Base-by-base conservation (phyloP, 2,113 vertebrate genomes). In the Chaetorhynchus papuensis region DNA sequence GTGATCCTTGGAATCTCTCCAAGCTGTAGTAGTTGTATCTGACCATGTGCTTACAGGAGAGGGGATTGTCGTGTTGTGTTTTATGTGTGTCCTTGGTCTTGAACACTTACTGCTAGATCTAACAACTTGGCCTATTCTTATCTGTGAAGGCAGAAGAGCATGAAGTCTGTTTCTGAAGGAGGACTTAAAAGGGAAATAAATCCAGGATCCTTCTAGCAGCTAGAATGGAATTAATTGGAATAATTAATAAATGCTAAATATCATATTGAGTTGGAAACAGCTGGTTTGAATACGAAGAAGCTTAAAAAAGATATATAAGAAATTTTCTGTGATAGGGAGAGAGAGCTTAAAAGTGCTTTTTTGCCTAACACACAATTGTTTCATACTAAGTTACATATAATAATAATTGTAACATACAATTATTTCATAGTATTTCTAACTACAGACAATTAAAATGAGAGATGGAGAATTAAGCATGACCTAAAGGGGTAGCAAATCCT, bases 161-260 rank as follows among this genome's bases (percentile, higher is more conserved):
- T 5, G 9, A 57, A 85, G 35, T 26, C 59, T 47, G 15, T 59
- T 87, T 88, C 78, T 87, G 71, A 87, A 71, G 47, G 28, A 68
- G 76, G 56, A 68, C 15, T 87, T 92, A 56, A 90, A 78, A 83
- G 37, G 35, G 65, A 91, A 92, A 81, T 77, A 94, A 90, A 93
- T 54, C 37, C 41, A 74, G 30, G 39, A 72, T 53, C 16, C 18
- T 87, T 89, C 65, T 54, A 57, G 70, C 39, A 94, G 70, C 30
- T 49, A n/a, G 33, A 33, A 49, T 22, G n/a, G 44, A 84, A 89
- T 87, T 82, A 96, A 87, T 19, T 87, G 44, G 89, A 80, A 94
- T 91, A 66, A 52, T 90, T 83, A 87, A 61, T 64, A 71, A 89
- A 28, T 83, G 53, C 31, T 89, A 81, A 87, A 64, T 81, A 68